A percentile compares a stretch with the other conserved stretches of the same genome.
Conservation (phyloP, 2,888 invertebrate species). For the Watsonalla binaria region DNA sequence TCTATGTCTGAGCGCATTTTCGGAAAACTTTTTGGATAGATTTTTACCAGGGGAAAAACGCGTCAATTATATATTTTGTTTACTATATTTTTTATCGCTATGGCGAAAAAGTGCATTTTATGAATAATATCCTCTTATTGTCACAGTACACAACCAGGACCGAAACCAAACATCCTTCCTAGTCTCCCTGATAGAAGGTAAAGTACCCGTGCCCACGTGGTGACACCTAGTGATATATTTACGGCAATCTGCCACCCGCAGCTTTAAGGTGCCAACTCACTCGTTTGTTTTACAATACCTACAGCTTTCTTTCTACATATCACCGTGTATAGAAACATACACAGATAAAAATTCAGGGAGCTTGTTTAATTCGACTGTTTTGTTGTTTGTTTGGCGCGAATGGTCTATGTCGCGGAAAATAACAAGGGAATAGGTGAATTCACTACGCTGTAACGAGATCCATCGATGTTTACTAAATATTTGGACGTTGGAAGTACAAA, state of each 20-base stretch:
- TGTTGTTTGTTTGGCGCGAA: background rate
- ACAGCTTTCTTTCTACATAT: constrained; percentile 21
- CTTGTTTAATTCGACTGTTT: constrained; percentile 4
- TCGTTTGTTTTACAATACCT: constrained; percentile 35
- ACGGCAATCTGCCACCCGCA: constrained; percentile 38
- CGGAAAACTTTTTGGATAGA: too few species aligned
- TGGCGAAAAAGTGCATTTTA: too few species aligned
- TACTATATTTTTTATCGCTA: too few species aligned
- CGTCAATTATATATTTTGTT: too few species aligned
- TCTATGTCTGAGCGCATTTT: too few species aligned
- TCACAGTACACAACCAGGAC: too few species aligned
- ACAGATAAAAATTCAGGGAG: constrained; percentile 15
- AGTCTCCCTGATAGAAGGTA: constrained; percentile 14
- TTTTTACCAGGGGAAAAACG: too few species aligned
- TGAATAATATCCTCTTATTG: too few species aligned
- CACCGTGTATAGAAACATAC: constrained; percentile 14
- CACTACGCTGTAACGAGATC: too few species aligned
- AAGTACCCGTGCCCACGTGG: constrained; percentile 39
- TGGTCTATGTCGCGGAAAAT: background rate
- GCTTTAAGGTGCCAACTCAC: constrained; percentile 37
- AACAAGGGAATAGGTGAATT: too few species aligned
- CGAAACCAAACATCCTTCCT: constrained; percentile 1
- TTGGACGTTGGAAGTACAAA: too few species aligned
- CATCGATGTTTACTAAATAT: too few species aligned
- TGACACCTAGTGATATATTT: constrained; percentile 51